Conservation (phyloP, 2,113 vertebrate species). For the Hemibagrus wyckioides region DNA sequence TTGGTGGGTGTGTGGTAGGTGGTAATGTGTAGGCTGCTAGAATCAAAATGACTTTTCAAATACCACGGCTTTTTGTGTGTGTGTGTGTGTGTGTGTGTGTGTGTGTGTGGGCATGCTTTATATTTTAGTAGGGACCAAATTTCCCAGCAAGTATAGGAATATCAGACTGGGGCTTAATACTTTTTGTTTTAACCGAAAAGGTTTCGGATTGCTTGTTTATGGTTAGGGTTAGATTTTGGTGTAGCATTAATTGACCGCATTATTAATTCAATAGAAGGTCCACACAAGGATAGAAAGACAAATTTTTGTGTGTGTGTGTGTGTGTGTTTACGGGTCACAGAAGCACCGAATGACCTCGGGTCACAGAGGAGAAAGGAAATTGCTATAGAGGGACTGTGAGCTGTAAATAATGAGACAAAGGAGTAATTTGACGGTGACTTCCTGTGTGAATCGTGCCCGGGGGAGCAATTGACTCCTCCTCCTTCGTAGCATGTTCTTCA, state of each 20-base stretch:
- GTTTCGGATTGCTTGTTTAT: not conserved
- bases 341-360: not conserved
- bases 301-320: not conserved
- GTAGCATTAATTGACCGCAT: not conserved
- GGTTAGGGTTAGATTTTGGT: not conserved
- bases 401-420: not conserved
- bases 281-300: not conserved
- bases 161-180: not conserved
- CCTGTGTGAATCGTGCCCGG: not conserved
- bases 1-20: not conserved
- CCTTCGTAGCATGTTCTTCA: not conserved
- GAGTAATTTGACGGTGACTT: conserved; percentile 15
- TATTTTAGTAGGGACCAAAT: not conserved
- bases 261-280: not conserved
- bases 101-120: not conserved
- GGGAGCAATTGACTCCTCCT: not conserved
- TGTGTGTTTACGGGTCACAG: not conserved
- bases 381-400: not conserved
- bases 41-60: conserved; percentile 8
- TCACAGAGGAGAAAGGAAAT: not conserved
- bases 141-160: not conserved
- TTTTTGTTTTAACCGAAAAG: not conserved
- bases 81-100: not conserved
- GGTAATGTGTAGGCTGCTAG: not conserved
- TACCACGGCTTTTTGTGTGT: not conserved